phyloP scores from a whole-genome alignment of 2,113 vertebrate genomes.

The Cebus imitator region DNA sequence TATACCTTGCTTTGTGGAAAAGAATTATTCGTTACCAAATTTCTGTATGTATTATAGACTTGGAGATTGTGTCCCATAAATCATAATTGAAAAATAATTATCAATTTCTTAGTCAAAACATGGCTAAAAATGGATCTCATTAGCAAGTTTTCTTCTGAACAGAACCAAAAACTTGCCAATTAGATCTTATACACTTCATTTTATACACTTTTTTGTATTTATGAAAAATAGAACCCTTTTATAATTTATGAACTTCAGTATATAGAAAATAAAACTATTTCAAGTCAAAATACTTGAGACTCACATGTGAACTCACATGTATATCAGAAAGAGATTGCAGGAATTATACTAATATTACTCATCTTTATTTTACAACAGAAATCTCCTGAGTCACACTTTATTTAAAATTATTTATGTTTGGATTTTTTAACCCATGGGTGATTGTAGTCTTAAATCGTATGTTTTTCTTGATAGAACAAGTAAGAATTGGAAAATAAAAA shows the following conservation, averaged over 20 bases:
- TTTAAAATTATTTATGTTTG: not conserved
- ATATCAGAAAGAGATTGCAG: not conserved
- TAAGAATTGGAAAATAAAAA: not conserved
- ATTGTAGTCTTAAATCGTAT: not conserved
- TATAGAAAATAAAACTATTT: not conserved
- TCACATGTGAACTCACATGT: not conserved
- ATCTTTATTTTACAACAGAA: not conserved
- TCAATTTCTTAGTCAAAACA: not conserved
- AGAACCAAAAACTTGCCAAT: not conserved
- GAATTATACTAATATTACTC: not conserved
- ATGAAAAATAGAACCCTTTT: not conserved
- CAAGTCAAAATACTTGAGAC: not conserved
- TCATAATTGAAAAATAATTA: not conserved
- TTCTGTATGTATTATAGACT: not conserved
- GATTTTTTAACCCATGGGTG: too few relatives aligned
- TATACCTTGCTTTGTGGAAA: not conserved
- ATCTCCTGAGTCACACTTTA: not conserved
- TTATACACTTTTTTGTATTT: not conserved
- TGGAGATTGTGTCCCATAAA: not conserved
- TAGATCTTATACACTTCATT: not conserved
- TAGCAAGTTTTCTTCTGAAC: not conserved
- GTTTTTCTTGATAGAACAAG: not conserved
- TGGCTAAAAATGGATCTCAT: conserved; percentile 38
- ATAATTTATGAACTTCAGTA: not conserved
- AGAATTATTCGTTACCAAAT: not conserved